Evolutionary conservation across 2,888 invertebrate species (phyloP), one percentile per base, ranked within the genome.

Genomic region (Villa cingulata): DNA sequence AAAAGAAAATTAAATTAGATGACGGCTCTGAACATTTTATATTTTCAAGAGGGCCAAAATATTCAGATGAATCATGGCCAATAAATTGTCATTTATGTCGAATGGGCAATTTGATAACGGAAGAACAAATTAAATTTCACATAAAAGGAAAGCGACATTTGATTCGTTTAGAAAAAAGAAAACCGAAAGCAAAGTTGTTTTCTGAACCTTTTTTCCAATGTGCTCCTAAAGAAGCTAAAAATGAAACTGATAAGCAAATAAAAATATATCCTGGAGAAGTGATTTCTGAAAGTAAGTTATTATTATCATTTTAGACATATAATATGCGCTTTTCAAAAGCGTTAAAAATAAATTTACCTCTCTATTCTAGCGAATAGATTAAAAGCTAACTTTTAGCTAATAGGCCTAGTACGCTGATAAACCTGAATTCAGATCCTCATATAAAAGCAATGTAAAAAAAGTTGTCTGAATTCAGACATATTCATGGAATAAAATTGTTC

Each of bases 1-100:
- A 41, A 18, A 37, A 27, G 1, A 49, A 51, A 42, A 40, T 48
- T 2, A 48, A 41, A n/a, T 23, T 53, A n/a, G 37, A 42, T 12
- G 50, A 51, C 37, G 53, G 37, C 3, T 37, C 32, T 19, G 46
- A 51, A 38, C 32, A 16, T 23, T 40, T 41, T 37, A 10, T 51
- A 4, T 53, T 50, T 15, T 53, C 53, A 1, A 42, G 48, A 1
- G 53, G 53, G 9, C 53, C 53, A 12, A 52, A 52, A 37, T 52
- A 52, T 32, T 40, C 50, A 5, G 49, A 52, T 10, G 49, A 43
- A 27, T 41, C 36, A n/a, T 52, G 52, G 52, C 52, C 52, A 16
- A 23, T 52, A 1, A 52, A 49, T 41, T 52, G 52, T 39, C 52
- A 52, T 36, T 45, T 50, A 16, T 52, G 52, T 29, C 45, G 47